A percentile compares a stretch with the other conserved stretches of the same genome.
Evolutionary conservation across 30 jellyfish, hydroid and myxozoan species (phyloP).

Genomic region (Mastigias papua): DNA sequence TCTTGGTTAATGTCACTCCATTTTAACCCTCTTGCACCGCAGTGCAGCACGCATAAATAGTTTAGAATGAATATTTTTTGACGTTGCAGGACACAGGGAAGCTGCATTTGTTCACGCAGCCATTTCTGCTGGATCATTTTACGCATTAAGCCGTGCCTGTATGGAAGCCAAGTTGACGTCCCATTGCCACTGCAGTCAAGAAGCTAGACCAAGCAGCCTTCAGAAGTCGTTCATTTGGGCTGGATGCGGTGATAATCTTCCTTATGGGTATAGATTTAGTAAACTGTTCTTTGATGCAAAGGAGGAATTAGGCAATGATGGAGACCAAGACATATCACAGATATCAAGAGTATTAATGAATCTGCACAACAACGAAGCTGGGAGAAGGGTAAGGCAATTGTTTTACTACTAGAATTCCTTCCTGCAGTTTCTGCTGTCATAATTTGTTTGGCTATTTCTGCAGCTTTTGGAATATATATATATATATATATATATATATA

Average conservation of each 20-base stretch:
- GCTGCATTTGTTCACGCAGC: slow-evolving; percentile 90
- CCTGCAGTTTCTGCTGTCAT: too few species aligned
- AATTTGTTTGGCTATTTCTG: too few species aligned
- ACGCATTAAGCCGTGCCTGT: slow-evolving; percentile 98
- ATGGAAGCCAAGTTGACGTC: slow-evolving; percentile 92
- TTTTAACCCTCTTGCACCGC: too few species aligned
- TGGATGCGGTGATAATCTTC: slow-evolving; percentile 98
- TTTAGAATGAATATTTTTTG: neutral
- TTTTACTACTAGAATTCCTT: too few species aligned
- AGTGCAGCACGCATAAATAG: too few species aligned
- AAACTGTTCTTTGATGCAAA: slow-evolving; percentile 81
- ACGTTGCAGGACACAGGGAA: slow-evolving; percentile 79
- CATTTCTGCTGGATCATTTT: slow-evolving; percentile 92
- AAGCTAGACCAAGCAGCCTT: slow-evolving; percentile 78
- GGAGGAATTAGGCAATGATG: slow-evolving; percentile 62
- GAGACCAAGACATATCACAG: slow-evolving; percentile 32
- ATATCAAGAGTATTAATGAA: slow-evolving; percentile 90
- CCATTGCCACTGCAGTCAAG: slow-evolving; percentile 93
- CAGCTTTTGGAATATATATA: too few species aligned
- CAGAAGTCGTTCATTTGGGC: slow-evolving; percentile 77
- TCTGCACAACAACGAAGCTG: slow-evolving; percentile 98
- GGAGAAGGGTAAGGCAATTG: slow-evolving; percentile 87
- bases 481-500: too few species aligned
- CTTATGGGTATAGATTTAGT: slow-evolving; percentile 93
- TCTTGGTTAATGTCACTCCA: too few species aligned